These are phyloP conservation scores for Microplitis demolitor DNA, from an alignment of 1,140 invertebrate species.

Conservation along the genomic window DNA sequence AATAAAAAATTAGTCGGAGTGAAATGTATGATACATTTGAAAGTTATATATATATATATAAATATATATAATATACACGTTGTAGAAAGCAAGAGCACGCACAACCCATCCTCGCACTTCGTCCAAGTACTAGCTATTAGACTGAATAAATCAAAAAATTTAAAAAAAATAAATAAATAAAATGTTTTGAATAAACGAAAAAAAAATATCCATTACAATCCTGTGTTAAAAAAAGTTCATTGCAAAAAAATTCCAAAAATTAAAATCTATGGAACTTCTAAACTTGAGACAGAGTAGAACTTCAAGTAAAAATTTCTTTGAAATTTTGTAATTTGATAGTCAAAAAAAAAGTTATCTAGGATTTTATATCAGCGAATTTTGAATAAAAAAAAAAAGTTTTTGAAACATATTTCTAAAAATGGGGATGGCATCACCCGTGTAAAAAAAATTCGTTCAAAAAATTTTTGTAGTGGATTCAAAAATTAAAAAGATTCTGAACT, in stretches of 20 bases:
- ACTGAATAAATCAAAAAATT: slow-evolving; percentile 36
- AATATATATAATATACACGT: neutral
- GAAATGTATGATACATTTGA: neutral
- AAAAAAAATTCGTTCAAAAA: too few species aligned
- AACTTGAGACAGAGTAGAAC: too few species aligned
- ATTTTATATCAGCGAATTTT: too few species aligned
- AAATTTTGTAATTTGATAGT: too few species aligned
- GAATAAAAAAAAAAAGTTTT: too few species aligned
- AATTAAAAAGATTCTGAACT: too few species aligned
- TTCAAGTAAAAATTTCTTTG: too few species aligned
- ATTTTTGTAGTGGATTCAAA: too few species aligned
- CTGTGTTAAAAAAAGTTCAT: neutral
- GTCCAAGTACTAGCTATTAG: slow-evolving; percentile 54
- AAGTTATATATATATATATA: neutral
- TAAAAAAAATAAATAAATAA: slow-evolving; percentile 14
- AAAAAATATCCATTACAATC: neutral
- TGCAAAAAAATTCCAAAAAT: slow-evolving; percentile 6
- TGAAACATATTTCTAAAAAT: too few species aligned
- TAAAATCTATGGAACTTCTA: too few species aligned
- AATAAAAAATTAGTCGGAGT: neutral
- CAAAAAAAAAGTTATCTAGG: too few species aligned
- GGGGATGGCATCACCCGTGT: too few species aligned
- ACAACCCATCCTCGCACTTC: slow-evolving; percentile 54
- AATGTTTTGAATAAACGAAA: slow-evolving; percentile 3
- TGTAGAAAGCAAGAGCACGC: slow-evolving; percentile 46